Percentiles rank a stretch among this genome's conserved stretches.
Evolutionary conservation across 1,140 invertebrate genomes (phyloP).

Genomic region (Druon quercuslanigerum): DNA sequence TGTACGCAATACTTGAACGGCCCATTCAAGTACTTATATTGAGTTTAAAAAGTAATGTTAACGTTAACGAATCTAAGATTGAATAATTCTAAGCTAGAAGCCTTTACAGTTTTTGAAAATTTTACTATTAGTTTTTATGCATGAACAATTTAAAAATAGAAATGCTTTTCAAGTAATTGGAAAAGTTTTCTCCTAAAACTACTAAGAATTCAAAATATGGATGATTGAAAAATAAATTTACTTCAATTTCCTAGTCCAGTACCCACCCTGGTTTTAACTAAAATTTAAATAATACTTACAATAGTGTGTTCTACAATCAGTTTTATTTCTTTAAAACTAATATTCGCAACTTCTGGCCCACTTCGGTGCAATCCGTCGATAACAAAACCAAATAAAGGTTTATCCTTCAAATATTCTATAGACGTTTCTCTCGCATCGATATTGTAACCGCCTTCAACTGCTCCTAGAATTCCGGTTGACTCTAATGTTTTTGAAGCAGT

Average conservation of each 20-base stretch:
- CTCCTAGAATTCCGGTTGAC: constrained; percentile 78
- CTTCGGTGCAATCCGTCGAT: constrained; percentile 88
- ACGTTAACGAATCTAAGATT: no score
- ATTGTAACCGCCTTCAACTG: constrained; percentile 85
- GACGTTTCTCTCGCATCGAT: constrained; percentile 77
- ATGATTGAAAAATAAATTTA: not conserved
- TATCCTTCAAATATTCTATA: constrained; percentile 79
- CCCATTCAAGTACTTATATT: no score
- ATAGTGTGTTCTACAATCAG: constrained; percentile 79
- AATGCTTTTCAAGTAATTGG: no score
- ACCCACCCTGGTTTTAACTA: constrained; percentile 35
- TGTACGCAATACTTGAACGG: no score
- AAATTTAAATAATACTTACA: constrained; percentile 64
- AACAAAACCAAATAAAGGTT: constrained; percentile 81
- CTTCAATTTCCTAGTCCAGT: constrained; percentile 33
- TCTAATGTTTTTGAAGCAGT: constrained; percentile 74
- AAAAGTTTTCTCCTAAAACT: no score
- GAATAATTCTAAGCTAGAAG: no score
- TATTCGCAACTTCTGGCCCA: constrained; percentile 78
- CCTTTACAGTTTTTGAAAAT: no score
- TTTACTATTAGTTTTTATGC: no score
- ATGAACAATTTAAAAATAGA: no score
- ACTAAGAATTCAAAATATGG: not conserved
- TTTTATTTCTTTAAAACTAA: constrained; percentile 77
- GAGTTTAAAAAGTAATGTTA: no score